Base-by-base conservation (phyloP, 2,113 vertebrate species). In the Alligator sinensis region DNA sequence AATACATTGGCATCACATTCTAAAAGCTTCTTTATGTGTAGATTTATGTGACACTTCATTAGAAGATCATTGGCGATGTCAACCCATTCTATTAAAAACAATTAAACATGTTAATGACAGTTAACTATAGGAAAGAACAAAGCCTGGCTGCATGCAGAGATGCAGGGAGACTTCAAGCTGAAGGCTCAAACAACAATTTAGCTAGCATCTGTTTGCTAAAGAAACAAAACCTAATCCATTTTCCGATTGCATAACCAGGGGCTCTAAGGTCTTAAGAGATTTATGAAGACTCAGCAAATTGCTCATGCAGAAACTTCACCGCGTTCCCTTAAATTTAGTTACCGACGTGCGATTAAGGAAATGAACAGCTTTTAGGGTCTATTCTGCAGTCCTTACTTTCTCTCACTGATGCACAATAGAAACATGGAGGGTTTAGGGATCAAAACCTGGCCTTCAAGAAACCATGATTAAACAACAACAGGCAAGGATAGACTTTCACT, bases 1-100 rank as follows among this genome's bases (percentile, higher is more conserved):
- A 99, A 99, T 62, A 99, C 96, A 77, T 97, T 97, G 91, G 99
- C 98, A 95, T 98, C 98, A 92, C 99, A 99, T 68, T 99, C 99
- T 2, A 98, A 97, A 89, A 99, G 97, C 91, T 96, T 97, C 22
- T 94, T 97, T 93, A 99, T 95, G 64, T 90, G 98, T 80, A 98
- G 96, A 86, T 98, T 98, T 96, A 99, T 91, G 86, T 98, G 98
- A 98, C 99, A 99, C 96, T 98, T 99, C 95, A 89, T 98, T 90
- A 99, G 98, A 80, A 99, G 98, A 94, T 98, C 97, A 97, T 99
- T 99, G 93, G 99, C 99, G 97, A 99, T 91, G 63, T 97, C 97
- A 87, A 99, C 94, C 99, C 99, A 99, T 87, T 99, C 99, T 99
- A 93, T 94, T 82, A 77, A 85, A 83, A 78, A 95, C 91, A 9